phyloP scores from a whole-genome alignment of 23 tunicate genomes.

The Diplosoma virens region DNA sequence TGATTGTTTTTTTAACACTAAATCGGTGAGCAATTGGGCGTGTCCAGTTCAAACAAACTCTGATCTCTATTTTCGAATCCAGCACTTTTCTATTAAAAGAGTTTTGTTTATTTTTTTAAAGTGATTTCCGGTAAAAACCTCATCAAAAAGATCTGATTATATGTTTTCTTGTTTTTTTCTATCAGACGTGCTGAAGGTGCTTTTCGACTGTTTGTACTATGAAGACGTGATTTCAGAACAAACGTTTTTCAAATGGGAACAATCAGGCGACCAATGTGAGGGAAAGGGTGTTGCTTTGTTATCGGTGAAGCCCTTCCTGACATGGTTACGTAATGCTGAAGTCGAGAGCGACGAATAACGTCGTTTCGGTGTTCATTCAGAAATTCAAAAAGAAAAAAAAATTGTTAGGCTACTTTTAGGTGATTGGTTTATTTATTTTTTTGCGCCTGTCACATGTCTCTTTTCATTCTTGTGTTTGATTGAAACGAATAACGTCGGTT shows the following conservation, averaged over 20 bases:
- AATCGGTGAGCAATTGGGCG: too few species aligned
- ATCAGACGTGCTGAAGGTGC: constrained; percentile 42
- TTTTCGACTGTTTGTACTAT: constrained; percentile 50
- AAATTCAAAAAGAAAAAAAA: background rate
- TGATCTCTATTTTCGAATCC: too few species aligned
- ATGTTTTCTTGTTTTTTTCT: background rate
- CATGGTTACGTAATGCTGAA: constrained; percentile 62
- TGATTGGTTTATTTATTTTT: background rate
- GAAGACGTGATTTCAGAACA: constrained; percentile 51
- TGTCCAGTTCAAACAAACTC: too few species aligned
- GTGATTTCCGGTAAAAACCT: too few species aligned
- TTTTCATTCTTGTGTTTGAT: background rate
- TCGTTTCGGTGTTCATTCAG: background rate
- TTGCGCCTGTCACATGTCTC: background rate
- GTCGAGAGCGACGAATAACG: constrained; percentile 56
- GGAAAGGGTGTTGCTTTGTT: constrained; percentile 57
- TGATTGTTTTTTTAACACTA: too few species aligned
- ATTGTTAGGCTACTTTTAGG: constrained; percentile 5
- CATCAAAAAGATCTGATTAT: too few species aligned
- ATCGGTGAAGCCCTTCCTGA: constrained; percentile 60
- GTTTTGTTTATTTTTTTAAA: too few species aligned
- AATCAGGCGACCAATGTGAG: constrained; percentile 38
- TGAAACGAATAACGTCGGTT: background rate
- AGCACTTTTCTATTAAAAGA: too few species aligned
- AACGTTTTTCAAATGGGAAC: constrained; percentile 65